These are phyloP conservation scores for Elysia crispata DNA, from an alignment of 2,888 invertebrate species.

Conservation along the genomic window DNA sequence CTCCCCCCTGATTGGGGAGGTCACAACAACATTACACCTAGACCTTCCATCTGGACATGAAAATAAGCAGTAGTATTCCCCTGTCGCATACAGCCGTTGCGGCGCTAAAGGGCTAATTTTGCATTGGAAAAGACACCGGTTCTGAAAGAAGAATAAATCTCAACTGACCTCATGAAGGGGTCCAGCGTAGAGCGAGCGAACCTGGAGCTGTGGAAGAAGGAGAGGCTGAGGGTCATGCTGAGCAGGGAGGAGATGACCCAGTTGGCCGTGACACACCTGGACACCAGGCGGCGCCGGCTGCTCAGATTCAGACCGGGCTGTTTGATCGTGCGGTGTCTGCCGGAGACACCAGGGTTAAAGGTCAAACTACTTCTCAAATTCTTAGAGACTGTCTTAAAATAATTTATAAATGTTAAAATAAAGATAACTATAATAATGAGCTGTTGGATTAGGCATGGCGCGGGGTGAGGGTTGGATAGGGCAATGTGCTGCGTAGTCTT, in stretches of 20 bases:
- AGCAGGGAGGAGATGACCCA: constrained; percentile 67
- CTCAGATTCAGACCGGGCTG: constrained; percentile 63
- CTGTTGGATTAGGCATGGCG: too few species aligned
- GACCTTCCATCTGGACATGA: too few species aligned
- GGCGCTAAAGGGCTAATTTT: too few species aligned
- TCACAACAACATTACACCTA: too few species aligned
- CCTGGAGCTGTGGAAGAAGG: constrained; percentile 56
- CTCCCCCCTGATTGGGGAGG: too few species aligned
- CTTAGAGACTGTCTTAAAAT: background rate
- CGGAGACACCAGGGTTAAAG: background rate
- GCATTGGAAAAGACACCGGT: too few species aligned
- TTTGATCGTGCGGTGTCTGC: constrained; percentile 58
- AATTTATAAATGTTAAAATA: too few species aligned
- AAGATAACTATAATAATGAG: too few species aligned
- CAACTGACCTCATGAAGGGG: constrained; percentile 55
- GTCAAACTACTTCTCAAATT: background rate
- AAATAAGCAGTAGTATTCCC: too few species aligned
- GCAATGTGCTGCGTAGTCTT: too few species aligned
- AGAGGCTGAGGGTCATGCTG: constrained; percentile 62
- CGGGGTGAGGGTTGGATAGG: too few species aligned
- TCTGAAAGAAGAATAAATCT: constrained; percentile 40
- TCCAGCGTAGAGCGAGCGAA: constrained; percentile 59
- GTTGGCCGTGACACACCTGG: constrained; percentile 62
- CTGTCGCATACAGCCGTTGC: too few species aligned
- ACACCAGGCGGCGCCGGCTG: constrained; percentile 65